These are phyloP conservation scores for Ranitomeya variabilis DNA, from an alignment of 2,113 vertebrate species.

Conservation along the genomic window DNA sequence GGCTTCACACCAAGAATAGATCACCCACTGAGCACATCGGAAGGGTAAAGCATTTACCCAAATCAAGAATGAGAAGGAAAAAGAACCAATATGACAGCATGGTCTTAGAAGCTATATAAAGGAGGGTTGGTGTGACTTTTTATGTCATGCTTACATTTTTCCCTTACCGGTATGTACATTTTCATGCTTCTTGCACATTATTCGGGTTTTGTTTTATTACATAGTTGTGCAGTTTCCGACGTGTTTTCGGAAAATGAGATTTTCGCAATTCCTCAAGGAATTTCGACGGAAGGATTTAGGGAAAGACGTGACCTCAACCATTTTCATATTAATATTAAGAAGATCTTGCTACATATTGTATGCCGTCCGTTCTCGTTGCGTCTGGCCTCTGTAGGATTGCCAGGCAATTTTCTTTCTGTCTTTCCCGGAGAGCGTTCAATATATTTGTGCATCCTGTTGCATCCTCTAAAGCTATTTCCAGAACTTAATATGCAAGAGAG, in stretches of 20 bases:
- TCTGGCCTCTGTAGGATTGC: conserved; percentile 25
- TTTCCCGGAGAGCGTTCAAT: conserved; percentile 33
- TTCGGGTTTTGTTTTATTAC: not conserved
- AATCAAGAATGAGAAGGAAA: no score
- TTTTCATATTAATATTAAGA: conserved; percentile 19
- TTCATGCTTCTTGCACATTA: not conserved
- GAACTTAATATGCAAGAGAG: conserved; percentile 38
- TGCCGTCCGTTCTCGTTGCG: not conserved
- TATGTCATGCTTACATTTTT: no score
- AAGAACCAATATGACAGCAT: no score
- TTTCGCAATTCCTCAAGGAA: not conserved
- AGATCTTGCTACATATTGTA: conserved; percentile 15
- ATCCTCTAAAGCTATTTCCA: conserved; percentile 39
- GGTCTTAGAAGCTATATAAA: no score
- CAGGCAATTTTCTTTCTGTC: conserved; percentile 35
- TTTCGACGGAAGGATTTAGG: not conserved
- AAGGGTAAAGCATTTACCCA: no score
- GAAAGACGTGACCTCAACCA: conserved; percentile 16
- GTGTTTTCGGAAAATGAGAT: not conserved
- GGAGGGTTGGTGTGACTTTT: no score
- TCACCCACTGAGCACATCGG: no score
- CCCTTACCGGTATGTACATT: not conserved
- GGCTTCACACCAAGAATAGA: no score
- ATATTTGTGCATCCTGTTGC: conserved; percentile 22
- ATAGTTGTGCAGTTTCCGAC: no score